Base-by-base conservation (phyloP, 2,113 vertebrate genomes). In the Colossoma macropomum region DNA sequence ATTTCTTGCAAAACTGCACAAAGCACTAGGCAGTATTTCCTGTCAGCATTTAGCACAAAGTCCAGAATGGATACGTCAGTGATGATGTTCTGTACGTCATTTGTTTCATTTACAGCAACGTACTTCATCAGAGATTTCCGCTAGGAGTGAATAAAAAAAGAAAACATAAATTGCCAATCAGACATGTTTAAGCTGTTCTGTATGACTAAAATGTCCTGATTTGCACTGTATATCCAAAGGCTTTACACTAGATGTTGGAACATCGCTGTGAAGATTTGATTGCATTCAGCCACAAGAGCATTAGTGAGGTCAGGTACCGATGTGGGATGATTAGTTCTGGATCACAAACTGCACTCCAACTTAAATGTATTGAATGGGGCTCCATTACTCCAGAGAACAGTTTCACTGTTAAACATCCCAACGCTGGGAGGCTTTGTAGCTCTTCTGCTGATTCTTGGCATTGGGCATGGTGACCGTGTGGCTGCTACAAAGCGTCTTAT, bases 381-480 rank as follows among this genome's bases (percentile, higher is more conserved):
- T 19, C 52, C 52, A 38, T 56, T 16, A 56, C 52, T 21, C 19
- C 3, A 56, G 52, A 56, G 52, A 56, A 21, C 52, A 21, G 48
- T 52, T 38, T 38, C 34, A 1, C 12, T 52, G 12, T 11, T 52
- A 1, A 4, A 52, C 16, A 52, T 2, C 16, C 12, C 4, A 13
- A 9, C 1, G 48, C 48, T 16, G 2, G 12, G 15, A 9, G 12
- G 48, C 48, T 50, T 50, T 6, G 2, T 50, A 50, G 2, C 12
- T 4, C 52, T 45, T 11, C 7, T n/a, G n/a, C n/a, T n/a, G n/a
- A n/a, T n/a, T n/a, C n/a, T n/a, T 59, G 54, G 54, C 15, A 59
- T 59, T 6, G 54, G 23, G 25, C 88, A 63, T 90, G 69, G 85
- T 0, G 0, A 65, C 17, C 6, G 21, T n/a, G 19, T 8, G 23